A percentile compares a stretch with the other conserved stretches of the same genome.
Evolutionary conservation across 2,888 invertebrate species (phyloP).

Genomic region (Phymatocera aterrima): DNA sequence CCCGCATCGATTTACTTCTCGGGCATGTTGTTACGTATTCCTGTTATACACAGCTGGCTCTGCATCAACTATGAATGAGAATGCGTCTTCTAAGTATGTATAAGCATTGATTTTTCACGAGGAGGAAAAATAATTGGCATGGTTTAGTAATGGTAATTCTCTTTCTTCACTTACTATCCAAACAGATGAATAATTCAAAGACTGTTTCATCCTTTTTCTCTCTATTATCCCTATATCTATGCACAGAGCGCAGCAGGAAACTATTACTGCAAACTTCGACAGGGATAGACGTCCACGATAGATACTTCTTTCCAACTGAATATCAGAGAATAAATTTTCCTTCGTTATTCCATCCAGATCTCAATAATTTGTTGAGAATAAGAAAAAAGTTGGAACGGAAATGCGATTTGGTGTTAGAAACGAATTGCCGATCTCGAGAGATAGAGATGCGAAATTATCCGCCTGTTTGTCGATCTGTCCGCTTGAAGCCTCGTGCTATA

Average conservation of each 20-base stretch:
- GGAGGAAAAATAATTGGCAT: neutral
- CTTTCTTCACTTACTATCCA: neutral
- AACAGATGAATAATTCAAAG: slow-evolving; percentile 17
- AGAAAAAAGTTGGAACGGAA: neutral
- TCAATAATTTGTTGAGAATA: no score
- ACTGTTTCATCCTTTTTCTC: no score
- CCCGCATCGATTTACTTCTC: neutral
- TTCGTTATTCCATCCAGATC: no score
- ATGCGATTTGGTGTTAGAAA: neutral
- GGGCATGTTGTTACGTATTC: no score
- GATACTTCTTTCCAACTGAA: no score
- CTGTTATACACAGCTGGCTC: neutral
- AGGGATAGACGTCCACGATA: no score
- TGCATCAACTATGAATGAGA: neutral
- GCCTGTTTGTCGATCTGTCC: slow-evolving; percentile 23
- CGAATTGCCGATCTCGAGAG: neutral
- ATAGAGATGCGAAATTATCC: slow-evolving; percentile 27
- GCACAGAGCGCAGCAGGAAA: no score
- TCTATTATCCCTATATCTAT: no score
- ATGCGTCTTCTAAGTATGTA: neutral
- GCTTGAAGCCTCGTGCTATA: slow-evolving; percentile 15
- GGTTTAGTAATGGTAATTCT: neutral
- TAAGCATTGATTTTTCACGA: neutral
- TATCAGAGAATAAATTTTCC: no score
- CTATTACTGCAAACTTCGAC: no score